Percentiles rank a stretch among this genome's conserved stretches.
phyloP scores from a whole-genome alignment of 2,888 invertebrate genomes.

The Tuta absoluta region DNA sequence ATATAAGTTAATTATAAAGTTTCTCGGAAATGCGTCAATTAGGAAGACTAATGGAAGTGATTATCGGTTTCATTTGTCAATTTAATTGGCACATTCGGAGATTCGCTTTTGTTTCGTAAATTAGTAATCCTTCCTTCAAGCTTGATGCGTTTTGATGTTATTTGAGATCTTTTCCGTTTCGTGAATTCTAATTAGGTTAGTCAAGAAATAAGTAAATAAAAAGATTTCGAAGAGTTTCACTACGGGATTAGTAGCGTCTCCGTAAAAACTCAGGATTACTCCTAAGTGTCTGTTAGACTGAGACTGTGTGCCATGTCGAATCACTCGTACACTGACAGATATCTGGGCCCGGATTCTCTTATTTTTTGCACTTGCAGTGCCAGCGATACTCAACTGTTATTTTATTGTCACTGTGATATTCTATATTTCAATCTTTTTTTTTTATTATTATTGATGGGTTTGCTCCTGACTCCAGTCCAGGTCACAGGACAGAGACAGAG shows the following conservation, averaged over 20 bases:
- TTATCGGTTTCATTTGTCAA: constrained; percentile 2
- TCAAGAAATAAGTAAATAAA: too few species aligned
- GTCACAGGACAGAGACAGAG: too few species aligned
- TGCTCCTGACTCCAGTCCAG: too few species aligned
- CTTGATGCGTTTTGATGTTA: not conserved
- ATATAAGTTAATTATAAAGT: not conserved
- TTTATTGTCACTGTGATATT: too few species aligned
- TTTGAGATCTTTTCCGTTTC: not conserved
- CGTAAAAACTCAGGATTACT: too few species aligned
- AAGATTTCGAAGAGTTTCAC: too few species aligned
- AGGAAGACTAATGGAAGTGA: not conserved
- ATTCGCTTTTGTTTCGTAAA: constrained; percentile 13
- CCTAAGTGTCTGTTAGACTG: constrained; percentile 98
- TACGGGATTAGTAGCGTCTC: too few species aligned
- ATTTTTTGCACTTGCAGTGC: too few species aligned
- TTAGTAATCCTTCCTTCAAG: not conserved
- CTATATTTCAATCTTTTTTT: too few species aligned
- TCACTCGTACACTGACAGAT: constrained; percentile 98
- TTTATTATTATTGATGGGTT: too few species aligned
- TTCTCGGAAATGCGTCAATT: constrained; percentile 1
- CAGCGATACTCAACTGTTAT: too few species aligned
- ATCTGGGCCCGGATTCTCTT: constrained; percentile 82
- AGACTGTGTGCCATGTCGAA: constrained; percentile 96
- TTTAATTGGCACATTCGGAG: constrained; percentile 14
- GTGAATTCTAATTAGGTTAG: too few species aligned